A percentile compares a stretch with the other conserved stretches of the same genome.
These are phyloP conservation scores for Vespertilio murinus DNA, from an alignment of 2,797 vertebrate species.

Conservation along the genomic window DNA sequence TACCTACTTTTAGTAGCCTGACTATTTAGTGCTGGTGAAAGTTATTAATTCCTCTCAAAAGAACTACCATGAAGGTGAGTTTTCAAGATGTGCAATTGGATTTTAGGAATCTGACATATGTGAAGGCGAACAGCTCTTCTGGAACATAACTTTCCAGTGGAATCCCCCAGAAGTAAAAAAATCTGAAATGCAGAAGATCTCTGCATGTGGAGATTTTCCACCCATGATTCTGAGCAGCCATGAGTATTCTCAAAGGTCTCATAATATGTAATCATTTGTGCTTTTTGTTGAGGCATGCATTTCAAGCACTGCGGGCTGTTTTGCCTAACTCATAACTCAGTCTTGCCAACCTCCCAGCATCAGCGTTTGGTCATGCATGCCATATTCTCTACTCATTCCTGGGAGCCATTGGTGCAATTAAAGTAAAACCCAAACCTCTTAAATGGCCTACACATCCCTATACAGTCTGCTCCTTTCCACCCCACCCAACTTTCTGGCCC, in stretches of 20 bases:
- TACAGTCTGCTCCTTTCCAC: background rate
- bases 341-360: constrained; percentile 54
- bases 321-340: constrained; percentile 2
- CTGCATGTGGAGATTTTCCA: background rate
- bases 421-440: constrained; percentile 58
- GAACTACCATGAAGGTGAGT: background rate
- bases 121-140: background rate
- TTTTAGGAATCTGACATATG: background rate
- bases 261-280: background rate
- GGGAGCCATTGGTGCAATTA: constrained; percentile 55
- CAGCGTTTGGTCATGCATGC: constrained; percentile 34
- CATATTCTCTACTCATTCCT: constrained; percentile 46
- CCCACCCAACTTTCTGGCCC: constrained; percentile 39
- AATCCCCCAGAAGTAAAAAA: background rate
- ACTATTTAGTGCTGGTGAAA: background rate
- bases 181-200: background rate
- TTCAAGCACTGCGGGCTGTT: background rate
- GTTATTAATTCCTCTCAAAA: constrained; percentile 14
- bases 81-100: background rate
- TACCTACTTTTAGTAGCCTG: background rate
- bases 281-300: background rate
- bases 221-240: background rate
- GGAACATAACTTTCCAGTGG: background rate
- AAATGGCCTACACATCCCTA: constrained; percentile 1
- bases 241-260: constrained; percentile 2